A percentile compares a stretch with the other conserved stretches of the same genome.
These are phyloP conservation scores for Micropoecilia bifurca DNA, from an alignment of 2,797 vertebrate genomes.

Conservation along the genomic window DNA sequence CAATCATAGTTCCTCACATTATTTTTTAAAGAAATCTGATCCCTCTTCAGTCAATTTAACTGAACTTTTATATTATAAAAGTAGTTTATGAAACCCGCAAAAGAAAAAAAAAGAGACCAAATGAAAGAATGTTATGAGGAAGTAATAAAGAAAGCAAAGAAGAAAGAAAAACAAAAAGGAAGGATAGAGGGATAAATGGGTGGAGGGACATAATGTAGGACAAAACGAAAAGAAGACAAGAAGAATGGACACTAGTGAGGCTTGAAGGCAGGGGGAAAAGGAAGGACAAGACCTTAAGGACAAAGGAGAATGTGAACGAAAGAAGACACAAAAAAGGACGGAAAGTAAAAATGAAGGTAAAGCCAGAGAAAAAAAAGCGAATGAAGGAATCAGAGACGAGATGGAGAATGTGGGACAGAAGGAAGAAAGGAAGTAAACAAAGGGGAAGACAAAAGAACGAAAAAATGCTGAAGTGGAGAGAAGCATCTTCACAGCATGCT, in stretches of 20 bases:
- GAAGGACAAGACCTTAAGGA: not conserved
- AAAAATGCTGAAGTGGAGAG: not conserved
- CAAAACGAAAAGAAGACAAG: not conserved
- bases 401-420: not conserved
- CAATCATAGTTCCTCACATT: not conserved
- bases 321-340: not conserved
- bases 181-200: not conserved
- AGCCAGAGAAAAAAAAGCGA: not conserved
- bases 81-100: not conserved
- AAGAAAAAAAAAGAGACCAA: not conserved
- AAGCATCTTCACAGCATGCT: not conserved
- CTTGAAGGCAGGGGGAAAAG: not conserved
- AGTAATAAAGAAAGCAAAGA: not conserved
- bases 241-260: not conserved
- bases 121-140: not conserved
- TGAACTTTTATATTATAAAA: not conserved
- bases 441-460: not conserved
- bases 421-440: not conserved
- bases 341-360: not conserved
- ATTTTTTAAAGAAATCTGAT: not conserved
- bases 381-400: not conserved
- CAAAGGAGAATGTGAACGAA: not conserved
- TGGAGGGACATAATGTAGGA: not conserved
- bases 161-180: not conserved
- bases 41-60: not conserved